Percentiles rank a stretch among this genome's conserved stretches.
Evolutionary conservation across 2,888 invertebrate genomes (phyloP).

Genomic region (Dorcus hopei): DNA sequence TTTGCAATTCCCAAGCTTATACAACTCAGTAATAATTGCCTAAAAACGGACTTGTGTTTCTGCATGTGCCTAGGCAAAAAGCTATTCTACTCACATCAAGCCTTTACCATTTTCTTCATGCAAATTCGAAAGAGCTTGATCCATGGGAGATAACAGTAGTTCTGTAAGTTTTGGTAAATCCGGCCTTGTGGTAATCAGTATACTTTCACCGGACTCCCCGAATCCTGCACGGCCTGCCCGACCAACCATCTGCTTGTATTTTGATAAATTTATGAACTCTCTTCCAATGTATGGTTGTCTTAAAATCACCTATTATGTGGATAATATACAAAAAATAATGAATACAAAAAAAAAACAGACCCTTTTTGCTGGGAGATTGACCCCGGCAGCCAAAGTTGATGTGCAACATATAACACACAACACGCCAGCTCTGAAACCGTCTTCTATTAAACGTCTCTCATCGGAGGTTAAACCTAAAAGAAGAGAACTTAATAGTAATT

Average conservation of each 20-base stretch:
- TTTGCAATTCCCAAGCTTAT: slow-evolving; percentile 64
- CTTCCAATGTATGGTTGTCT: slow-evolving; percentile 80
- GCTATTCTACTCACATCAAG: slow-evolving; percentile 43
- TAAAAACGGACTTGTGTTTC: slow-evolving; percentile 25
- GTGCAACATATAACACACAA: slow-evolving; percentile 90
- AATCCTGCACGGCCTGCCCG: slow-evolving; percentile 90
- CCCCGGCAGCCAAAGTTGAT: slow-evolving; percentile 95
- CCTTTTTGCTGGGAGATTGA: slow-evolving; percentile 90
- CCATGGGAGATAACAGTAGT: slow-evolving; percentile 64
- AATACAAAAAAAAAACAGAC: slow-evolving; percentile 43
- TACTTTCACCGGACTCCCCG: slow-evolving; percentile 79
- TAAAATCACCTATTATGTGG: slow-evolving; percentile 61
- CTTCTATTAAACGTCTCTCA: slow-evolving; percentile 82
- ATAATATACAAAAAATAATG: not conserved
- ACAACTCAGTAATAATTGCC: slow-evolving; percentile 65
- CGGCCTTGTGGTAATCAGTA: slow-evolving; percentile 67
- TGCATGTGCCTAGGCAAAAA: not conserved
- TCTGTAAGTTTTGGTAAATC: slow-evolving; percentile 60
- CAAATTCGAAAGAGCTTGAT: slow-evolving; percentile 61
- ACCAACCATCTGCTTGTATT: slow-evolving; percentile 95
- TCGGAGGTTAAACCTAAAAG: slow-evolving; percentile 70
- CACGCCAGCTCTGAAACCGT: slow-evolving; percentile 77
- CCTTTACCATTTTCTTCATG: slow-evolving; percentile 55
- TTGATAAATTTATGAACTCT: slow-evolving; percentile 68
- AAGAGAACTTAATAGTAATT: too few relatives aligned